A percentile compares a stretch with the other conserved stretches of the same genome.
phyloP scores from a whole-genome alignment of 2,113 vertebrate genomes.

The Paracanthobrama guichenoti region DNA sequence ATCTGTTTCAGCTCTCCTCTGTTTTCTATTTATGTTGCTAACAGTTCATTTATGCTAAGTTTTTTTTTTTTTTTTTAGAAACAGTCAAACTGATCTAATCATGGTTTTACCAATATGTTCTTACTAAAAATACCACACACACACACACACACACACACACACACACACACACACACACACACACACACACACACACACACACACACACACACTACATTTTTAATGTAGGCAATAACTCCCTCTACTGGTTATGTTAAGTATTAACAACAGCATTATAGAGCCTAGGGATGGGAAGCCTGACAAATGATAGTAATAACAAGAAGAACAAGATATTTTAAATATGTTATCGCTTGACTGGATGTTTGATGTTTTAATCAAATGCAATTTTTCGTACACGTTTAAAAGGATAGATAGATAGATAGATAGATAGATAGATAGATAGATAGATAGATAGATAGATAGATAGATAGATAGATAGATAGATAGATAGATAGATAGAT shows the following conservation, averaged over 20 bases:
- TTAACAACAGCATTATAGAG: background rate
- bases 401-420: background rate
- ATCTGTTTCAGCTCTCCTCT: conserved; percentile 18
- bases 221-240: background rate
- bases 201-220: too few relatives aligned
- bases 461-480: too few relatives aligned
- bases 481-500: too few relatives aligned
- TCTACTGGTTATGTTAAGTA: conserved; percentile 18
- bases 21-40: background rate
- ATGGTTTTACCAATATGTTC: background rate
- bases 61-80: background rate
- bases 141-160: too few relatives aligned
- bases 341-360: background rate
- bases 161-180: too few relatives aligned
- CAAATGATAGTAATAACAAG: background rate
- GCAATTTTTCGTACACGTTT: background rate
- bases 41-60: background rate
- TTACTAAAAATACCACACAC: too few relatives aligned
- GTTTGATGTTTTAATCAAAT: background rate
- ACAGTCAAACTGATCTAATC: background rate
- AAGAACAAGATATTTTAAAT: background rate
- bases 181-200: too few relatives aligned
- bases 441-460: too few relatives aligned
- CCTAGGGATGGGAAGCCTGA: background rate
- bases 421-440: too few relatives aligned